Evolutionary conservation across 2,797 vertebrate species (phyloP), one percentile per base, ranked within the genome.

Genomic region (Macropodus opercularis): DNA sequence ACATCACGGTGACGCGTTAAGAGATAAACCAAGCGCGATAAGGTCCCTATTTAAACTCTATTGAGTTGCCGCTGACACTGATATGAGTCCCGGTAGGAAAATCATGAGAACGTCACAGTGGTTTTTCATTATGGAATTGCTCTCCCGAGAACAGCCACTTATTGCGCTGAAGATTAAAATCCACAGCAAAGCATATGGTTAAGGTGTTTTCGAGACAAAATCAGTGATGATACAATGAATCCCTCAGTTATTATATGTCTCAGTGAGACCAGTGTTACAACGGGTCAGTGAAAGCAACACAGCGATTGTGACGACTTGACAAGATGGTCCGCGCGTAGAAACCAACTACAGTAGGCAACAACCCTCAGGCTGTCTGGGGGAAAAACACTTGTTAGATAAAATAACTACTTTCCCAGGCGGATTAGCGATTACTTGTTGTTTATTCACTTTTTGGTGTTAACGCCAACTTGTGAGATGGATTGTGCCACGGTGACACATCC

Each of bases 121-220:
- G 23, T 52, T 5, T 61, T 35, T 31, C 56, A 17, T 39, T 12
- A 59, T 0, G 47, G 26, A 51, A 58, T 5, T 17, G 56, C 40
- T 46, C 62, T 50, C 57, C 11, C 0, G 60, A 48, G 58, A 32
- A 18, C 19, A 47, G 10, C 0, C 21, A 48, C 36, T 34, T 50
- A 78, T 61, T n/a, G 17, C 8, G 4, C 31, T 21, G 24, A 18
- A 53, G 48, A 53, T 48, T 48, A n/a, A 47, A 56, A 52, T 24
- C 10, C 19, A 39, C 46, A 18, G 48, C 18, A 38, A 35, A 19
- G 46, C 2, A n/a, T 34, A 18, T 42, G 62, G n/a, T 53, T 22
- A 8, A 49, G 13, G 61, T 65, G 34, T 44, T 59, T 38, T 62
- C 14, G 41, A 29, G 43, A 52, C 15, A 31, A 15, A 38, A 46